Evolutionary conservation across 2,888 invertebrate genomes (phyloP).

Genomic region (Agriopis marginaria): DNA sequence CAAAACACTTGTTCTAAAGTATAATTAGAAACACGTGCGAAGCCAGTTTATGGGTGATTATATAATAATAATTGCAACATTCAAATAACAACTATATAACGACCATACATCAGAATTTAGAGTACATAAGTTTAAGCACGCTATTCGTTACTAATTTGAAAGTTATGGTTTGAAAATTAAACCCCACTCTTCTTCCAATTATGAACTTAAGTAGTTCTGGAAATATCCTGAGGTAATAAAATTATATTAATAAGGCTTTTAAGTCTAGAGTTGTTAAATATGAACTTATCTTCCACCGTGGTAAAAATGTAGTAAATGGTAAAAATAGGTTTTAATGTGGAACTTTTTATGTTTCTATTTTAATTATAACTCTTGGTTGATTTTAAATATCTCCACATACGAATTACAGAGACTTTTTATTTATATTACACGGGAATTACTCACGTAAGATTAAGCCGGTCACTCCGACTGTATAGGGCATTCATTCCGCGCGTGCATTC

Average conservation of each 20-base stretch:
- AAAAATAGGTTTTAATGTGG: too few relatives aligned
- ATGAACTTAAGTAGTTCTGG: not conserved
- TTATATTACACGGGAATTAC: too few relatives aligned
- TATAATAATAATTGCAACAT: not conserved
- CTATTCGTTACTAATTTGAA: constrained; percentile 2
- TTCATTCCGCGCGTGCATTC: too few relatives aligned
- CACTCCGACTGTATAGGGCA: too few relatives aligned
- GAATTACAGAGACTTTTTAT: too few relatives aligned
- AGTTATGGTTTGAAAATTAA: constrained; percentile 3
- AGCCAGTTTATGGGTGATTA: not conserved
- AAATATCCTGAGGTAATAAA: not conserved
- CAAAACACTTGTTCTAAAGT: not conserved
- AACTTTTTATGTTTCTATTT: too few relatives aligned
- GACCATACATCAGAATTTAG: not conserved
- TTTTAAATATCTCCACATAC: too few relatives aligned
- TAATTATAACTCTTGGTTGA: too few relatives aligned
- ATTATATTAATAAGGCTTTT: not conserved
- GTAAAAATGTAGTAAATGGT: too few relatives aligned
- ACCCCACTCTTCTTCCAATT: not conserved
- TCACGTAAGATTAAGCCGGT: too few relatives aligned
- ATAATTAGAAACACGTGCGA: constrained; percentile 1
- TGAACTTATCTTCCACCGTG: not conserved
- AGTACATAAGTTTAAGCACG: not conserved
- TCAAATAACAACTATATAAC: not conserved
- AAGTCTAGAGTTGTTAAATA: not conserved